These are phyloP conservation scores for Mus minutoides DNA, from an alignment of 2,797 vertebrate species.

Conservation along the genomic window DNA sequence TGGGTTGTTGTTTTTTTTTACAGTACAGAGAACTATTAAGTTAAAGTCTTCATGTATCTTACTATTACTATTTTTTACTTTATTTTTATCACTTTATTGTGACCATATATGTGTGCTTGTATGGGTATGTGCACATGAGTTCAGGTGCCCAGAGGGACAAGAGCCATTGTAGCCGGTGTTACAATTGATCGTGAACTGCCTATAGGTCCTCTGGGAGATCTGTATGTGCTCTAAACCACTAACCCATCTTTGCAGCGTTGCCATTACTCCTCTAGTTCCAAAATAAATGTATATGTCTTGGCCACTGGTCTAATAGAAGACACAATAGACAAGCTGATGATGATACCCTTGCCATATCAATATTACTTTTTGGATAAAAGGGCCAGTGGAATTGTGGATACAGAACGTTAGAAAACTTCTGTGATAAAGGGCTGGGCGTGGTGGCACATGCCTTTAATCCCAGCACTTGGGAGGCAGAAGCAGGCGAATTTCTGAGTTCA, in stretches of 20 bases:
- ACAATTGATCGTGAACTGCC: background rate
- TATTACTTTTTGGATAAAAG: slow-evolving; percentile 47
- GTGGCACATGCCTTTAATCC: no score
- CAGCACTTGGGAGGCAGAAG: no score
- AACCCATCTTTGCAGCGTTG: background rate
- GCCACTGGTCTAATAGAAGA: background rate
- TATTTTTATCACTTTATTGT: background rate
- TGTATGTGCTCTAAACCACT: background rate
- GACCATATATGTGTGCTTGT: background rate
- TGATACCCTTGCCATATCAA: background rate
- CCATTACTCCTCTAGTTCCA: background rate
- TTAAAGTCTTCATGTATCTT: slow-evolving; percentile 19
- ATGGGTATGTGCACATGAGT: background rate
- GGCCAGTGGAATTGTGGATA: background rate
- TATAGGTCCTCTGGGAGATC: background rate
- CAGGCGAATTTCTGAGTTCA: no score
- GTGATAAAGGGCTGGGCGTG: no score
- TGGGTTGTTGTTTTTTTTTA: background rate
- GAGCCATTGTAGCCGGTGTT: background rate
- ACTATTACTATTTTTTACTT: background rate
- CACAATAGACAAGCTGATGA: background rate
- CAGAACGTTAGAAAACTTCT: background rate
- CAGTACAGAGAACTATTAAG: background rate
- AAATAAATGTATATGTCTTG: background rate
- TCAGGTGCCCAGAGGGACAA: background rate